Conservation (phyloP, 2,113 vertebrate species). For the Lepisosteus oculatus region DNA sequence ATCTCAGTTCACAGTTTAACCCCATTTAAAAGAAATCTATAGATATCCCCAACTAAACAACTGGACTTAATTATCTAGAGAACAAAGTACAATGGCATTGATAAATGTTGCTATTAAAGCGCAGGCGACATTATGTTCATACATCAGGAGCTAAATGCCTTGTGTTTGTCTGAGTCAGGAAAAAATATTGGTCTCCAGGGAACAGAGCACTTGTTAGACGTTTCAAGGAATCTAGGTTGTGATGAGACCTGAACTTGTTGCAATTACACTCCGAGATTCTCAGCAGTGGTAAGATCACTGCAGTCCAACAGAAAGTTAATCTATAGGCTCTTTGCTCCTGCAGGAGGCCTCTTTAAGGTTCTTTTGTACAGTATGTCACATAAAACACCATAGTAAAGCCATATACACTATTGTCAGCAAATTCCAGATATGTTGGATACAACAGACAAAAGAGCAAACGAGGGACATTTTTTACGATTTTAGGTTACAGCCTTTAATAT, state of each 20-base stretch:
- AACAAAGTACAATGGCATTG: constrained; percentile 57
- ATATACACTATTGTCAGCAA: too few species aligned
- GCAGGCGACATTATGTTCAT: constrained; percentile 56
- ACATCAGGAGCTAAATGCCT: constrained; percentile 57
- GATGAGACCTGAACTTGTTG: constrained; percentile 41
- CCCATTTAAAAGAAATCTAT: constrained; percentile 46
- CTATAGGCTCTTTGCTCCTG: neutral
- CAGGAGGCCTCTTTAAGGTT: neutral
- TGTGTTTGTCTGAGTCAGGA: constrained; percentile 55
- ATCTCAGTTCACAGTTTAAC: constrained; percentile 23
- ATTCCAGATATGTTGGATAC: too few species aligned
- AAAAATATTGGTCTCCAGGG: constrained; percentile 34
- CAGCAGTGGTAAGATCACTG: constrained; percentile 3
- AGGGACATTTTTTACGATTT: too few species aligned
- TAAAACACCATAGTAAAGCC: neutral
- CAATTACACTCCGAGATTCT: constrained; percentile 22
- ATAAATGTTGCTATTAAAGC: constrained; percentile 65
- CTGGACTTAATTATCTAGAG: constrained; percentile 54
- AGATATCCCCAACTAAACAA: constrained; percentile 57
- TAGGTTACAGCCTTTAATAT: too few species aligned
- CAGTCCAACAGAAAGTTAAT: neutral
- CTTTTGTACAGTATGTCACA: neutral
- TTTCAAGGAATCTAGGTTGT: constrained; percentile 53
- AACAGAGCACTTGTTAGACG: constrained; percentile 41
- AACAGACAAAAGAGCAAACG: too few species aligned